Conservation (phyloP, 2,797 vertebrate genomes). For the Neostethus bicornis region DNA sequence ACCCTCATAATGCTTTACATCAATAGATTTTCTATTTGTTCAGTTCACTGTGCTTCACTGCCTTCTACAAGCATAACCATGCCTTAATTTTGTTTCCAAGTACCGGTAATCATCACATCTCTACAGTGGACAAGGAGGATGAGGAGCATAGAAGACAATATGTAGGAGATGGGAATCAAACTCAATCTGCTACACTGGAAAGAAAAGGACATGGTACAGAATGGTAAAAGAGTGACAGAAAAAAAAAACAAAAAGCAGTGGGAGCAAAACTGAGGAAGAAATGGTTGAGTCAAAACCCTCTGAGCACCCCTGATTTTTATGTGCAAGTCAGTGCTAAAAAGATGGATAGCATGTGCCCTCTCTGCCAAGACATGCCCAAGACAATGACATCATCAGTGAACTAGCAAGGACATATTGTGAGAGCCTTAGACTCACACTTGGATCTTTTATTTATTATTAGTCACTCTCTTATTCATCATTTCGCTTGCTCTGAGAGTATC, state of each 20-base stretch:
- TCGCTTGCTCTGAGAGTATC: constrained; percentile 40
- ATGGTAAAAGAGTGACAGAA: constrained; percentile 48
- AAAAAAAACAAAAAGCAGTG: constrained; percentile 16
- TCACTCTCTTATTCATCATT: constrained; percentile 56
- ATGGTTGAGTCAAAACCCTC: constrained; percentile 72
- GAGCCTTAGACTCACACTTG: constrained; percentile 40
- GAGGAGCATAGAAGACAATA: constrained; percentile 2
- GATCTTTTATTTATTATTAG: constrained; percentile 66
- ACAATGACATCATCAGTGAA: constrained; percentile 65
- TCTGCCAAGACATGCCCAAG: constrained; percentile 66
- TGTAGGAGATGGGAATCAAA: constrained; percentile 14
- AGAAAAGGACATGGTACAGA: constrained; percentile 20
- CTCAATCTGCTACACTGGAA: constrained; percentile 27
- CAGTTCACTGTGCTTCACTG: constrained; percentile 22
- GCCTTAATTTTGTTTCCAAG: background rate
- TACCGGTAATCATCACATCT: constrained; percentile 14
- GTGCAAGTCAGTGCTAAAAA: constrained; percentile 70
- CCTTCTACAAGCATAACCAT: background rate
- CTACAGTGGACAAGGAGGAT: constrained; percentile 20
- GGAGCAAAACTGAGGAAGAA: constrained; percentile 42
- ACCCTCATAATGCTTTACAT: constrained; percentile 5
- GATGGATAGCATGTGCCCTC: constrained; percentile 59
- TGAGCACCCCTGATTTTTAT: constrained; percentile 58
- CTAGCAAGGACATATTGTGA: constrained; percentile 59
- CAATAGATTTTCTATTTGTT: constrained; percentile 39